phyloP scores from a whole-genome alignment of 2,797 vertebrate genomes.

The Thripadectes ignobilis region DNA sequence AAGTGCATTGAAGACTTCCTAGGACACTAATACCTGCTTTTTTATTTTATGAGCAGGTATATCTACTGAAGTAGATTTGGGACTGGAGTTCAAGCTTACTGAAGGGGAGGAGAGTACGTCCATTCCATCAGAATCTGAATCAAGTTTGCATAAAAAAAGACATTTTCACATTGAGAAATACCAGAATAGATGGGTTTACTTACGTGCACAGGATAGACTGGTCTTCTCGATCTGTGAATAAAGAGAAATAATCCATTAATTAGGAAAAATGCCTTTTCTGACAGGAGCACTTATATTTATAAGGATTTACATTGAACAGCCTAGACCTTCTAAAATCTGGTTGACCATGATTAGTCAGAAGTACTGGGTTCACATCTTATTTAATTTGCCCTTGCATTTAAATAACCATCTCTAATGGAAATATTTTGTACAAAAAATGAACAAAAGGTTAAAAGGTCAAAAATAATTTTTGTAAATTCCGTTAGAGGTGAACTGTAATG shows the following conservation, averaged over 20 bases:
- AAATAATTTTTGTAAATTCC: conserved; percentile 40
- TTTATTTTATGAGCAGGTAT: not conserved
- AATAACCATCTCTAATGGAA: conserved; percentile 28
- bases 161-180: not conserved
- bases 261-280: conserved; percentile 8
- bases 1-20: not conserved
- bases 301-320: not conserved
- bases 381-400: conserved; percentile 44
- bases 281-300: not conserved
- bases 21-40: not conserved
- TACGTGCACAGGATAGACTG: conserved; percentile 98
- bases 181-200: conserved; percentile 69
- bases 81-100: not conserved
- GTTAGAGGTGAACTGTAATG: conserved; percentile 55
- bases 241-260: conserved; percentile 41
- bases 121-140: not conserved
- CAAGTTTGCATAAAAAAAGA: not conserved
- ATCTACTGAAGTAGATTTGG: not conserved
- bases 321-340: not conserved
- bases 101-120: not conserved
- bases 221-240: conserved; percentile 89
- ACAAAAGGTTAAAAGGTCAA: conserved; percentile 60
- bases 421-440: conserved; percentile 42
- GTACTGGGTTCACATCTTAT: not conserved
- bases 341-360: not conserved